Evolutionary conservation across 2,797 vertebrate genomes (phyloP).

Genomic region (Cryptoblepharus egeriae): DNA sequence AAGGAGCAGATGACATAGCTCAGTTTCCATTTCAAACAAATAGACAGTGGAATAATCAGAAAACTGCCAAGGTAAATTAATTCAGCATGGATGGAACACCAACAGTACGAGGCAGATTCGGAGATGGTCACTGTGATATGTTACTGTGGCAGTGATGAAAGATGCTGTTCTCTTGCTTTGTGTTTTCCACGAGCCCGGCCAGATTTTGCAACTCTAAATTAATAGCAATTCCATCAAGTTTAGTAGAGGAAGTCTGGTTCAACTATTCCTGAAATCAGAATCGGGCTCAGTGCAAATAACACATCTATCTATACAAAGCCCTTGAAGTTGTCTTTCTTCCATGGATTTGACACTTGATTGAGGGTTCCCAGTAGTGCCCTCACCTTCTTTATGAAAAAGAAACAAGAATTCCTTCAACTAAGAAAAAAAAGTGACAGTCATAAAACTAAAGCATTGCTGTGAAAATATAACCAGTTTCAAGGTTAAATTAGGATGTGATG

Average conservation of each 20-base stretch:
- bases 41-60: slow-evolving; percentile 74
- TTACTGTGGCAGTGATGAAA: slow-evolving; percentile 63
- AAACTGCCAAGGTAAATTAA: slow-evolving; percentile 78
- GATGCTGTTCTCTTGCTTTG: slow-evolving; percentile 72
- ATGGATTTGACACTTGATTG: slow-evolving; percentile 62
- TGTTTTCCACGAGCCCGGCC: slow-evolving; percentile 66
- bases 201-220: slow-evolving; percentile 57
- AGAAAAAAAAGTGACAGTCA: slow-evolving; percentile 49
- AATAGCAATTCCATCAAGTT: slow-evolving; percentile 42
- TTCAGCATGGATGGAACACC: slow-evolving; percentile 73
- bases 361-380: slow-evolving; percentile 52
- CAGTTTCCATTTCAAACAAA: slow-evolving; percentile 76
- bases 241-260: slow-evolving; percentile 43
- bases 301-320: slow-evolving; percentile 60
- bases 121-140: slow-evolving; percentile 60
- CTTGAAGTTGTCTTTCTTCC: slow-evolving; percentile 56
- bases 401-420: slow-evolving; percentile 38
- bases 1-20: slow-evolving; percentile 66
- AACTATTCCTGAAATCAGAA: slow-evolving; percentile 49
- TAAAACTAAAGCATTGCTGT: slow-evolving; percentile 45
- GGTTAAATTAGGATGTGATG: slow-evolving; percentile 42
- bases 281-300: slow-evolving; percentile 54
- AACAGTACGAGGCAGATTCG: slow-evolving; percentile 48
- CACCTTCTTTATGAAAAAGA: slow-evolving; percentile 43
- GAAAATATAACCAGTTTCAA: slow-evolving; percentile 61